Percentiles rank a stretch among this genome's conserved stretches.
phyloP scores from a whole-genome alignment of 2,888 invertebrate species.

The Cecidostiba fungosa region DNA sequence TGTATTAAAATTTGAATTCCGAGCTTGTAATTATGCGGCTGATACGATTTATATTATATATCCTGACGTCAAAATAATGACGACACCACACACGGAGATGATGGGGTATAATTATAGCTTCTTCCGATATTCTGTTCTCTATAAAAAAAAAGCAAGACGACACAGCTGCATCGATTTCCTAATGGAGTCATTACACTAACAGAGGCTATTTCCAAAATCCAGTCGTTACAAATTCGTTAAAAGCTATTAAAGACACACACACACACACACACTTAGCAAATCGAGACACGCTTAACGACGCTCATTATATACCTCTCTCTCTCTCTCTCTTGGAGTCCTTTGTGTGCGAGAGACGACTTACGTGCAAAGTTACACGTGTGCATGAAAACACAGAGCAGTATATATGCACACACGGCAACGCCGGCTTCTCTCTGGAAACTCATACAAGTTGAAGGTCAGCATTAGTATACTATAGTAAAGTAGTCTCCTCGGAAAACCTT shows the following conservation, averaged over 20 bases:
- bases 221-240: conserved; percentile 5
- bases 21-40: no score
- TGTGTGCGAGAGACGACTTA: not conserved
- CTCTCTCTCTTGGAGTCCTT: not conserved
- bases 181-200: not conserved
- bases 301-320: not conserved
- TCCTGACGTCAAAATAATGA: not conserved
- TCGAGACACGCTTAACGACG: not conserved
- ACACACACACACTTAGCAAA: not conserved
- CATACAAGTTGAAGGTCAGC: conserved; percentile 62
- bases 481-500: conserved; percentile 41
- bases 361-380: not conserved
- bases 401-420: no score
- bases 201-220: not conserved
- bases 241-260: not conserved
- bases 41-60: no score
- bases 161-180: not conserved
- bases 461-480: not conserved
- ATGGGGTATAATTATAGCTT: not conserved
- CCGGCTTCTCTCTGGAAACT: conserved; percentile 38
- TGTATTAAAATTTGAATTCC: not conserved
- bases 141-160: not conserved
- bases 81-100: not conserved
- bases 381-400: not conserved
- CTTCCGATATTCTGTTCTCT: not conserved